Percentiles rank a stretch among this genome's conserved stretches.
These are phyloP conservation scores for Drosophila imparisetae DNA, from an alignment of 2,888 invertebrate species.

Conservation along the genomic window DNA sequence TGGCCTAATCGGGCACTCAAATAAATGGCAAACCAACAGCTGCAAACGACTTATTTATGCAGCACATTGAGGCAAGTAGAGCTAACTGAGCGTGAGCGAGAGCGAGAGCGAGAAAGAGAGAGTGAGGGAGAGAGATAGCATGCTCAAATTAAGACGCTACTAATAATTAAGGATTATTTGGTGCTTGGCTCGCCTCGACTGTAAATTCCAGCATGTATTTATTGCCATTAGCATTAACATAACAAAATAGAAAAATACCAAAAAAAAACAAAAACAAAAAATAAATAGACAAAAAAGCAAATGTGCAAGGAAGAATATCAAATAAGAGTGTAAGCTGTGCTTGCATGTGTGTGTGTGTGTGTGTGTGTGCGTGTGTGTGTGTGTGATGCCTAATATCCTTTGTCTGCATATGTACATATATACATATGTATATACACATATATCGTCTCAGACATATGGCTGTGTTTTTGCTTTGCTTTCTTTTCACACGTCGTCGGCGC, in stretches of 20 bases:
- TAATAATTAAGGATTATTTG: slow-evolving; percentile 57
- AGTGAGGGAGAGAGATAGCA: neutral
- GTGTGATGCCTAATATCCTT: slow-evolving; percentile 35
- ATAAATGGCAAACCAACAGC: slow-evolving; percentile 69
- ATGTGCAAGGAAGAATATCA: neutral
- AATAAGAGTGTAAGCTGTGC: neutral
- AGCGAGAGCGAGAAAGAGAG: fast-evolving
- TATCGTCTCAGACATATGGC: slow-evolving; percentile 2
- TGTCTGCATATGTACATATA: slow-evolving; percentile 17
- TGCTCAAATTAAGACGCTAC: slow-evolving; percentile 48
- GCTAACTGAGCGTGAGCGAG: neutral
- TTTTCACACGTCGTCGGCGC: slow-evolving; percentile 56
- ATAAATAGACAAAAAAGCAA: slow-evolving; percentile 9
- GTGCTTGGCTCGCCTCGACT: slow-evolving; percentile 7
- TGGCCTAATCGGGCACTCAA: slow-evolving; percentile 63
- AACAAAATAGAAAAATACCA: slow-evolving; percentile 16
- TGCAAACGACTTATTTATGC: slow-evolving; percentile 76
- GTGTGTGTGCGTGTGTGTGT: neutral
- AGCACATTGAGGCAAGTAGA: slow-evolving; percentile 33
- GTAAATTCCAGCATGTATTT: slow-evolving; percentile 21
- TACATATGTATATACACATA: slow-evolving; percentile 6
- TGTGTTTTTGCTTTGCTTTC: slow-evolving; percentile 15
- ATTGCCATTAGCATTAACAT: slow-evolving; percentile 13
- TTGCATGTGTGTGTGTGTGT: neutral
- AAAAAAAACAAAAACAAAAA: slow-evolving; percentile 10